A percentile compares a stretch with the other conserved stretches of the same genome.
Evolutionary conservation across 1,140 invertebrate genomes (phyloP).

Genomic region (Semibalanus balanoides): DNA sequence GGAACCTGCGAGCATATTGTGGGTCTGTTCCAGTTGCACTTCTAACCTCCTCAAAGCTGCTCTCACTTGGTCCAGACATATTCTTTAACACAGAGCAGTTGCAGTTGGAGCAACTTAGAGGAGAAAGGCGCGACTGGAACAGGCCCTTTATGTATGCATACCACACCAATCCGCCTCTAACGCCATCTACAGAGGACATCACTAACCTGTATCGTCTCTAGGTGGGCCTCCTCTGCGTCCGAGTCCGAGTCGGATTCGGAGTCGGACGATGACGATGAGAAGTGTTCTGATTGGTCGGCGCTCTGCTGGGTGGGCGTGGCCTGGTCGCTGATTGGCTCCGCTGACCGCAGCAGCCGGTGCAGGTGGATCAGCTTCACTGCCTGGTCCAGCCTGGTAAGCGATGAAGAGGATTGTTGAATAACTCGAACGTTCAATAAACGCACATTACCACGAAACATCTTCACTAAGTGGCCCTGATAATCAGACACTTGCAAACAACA

Average conservation of each 20-base stretch:
- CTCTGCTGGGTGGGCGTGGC: background rate
- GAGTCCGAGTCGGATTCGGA: background rate
- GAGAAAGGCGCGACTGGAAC: no score
- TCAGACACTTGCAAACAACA: no score
- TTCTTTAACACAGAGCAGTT: no score
- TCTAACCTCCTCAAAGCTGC: no score
- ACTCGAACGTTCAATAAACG: background rate
- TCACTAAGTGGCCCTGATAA: no score
- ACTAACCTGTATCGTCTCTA: background rate
- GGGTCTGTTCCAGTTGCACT: no score
- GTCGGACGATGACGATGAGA: slow-evolving; percentile 9
- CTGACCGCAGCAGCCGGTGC: slow-evolving; percentile 1
- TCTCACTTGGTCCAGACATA: no score
- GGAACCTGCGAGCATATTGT: no score
- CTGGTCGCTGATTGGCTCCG: background rate
- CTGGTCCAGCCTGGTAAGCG: slow-evolving; percentile 7
- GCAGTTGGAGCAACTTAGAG: no score
- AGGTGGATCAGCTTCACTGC: slow-evolving; percentile 10
- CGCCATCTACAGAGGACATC: no score
- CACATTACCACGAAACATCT: no score
- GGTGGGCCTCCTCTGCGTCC: background rate
- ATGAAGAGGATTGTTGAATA: background rate
- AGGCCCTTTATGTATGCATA: no score
- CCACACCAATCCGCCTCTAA: slow-evolving; percentile 5
- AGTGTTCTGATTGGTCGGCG: background rate